Base-by-base conservation (phyloP, 64 coral and sea anemone species). In the Dendrophyllia cribrosa region DNA sequence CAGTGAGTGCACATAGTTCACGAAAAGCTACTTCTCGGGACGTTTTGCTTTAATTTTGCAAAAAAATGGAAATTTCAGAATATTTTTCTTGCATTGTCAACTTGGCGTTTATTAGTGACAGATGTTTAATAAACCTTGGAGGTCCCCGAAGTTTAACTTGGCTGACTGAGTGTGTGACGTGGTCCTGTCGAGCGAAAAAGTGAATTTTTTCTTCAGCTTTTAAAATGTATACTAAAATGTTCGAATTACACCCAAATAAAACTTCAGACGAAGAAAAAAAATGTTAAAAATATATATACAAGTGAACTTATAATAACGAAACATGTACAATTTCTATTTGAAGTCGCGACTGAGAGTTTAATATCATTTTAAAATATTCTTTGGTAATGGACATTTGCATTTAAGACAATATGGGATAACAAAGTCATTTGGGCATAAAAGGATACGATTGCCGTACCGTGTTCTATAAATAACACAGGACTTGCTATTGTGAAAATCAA, bases 1-100 rank as follows among this genome's bases (percentile, higher is more conserved):
- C 34, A 34, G 34, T 34, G 34, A 34, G 34, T 34, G 34, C 12
- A 83, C 60, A 11, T 9, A n/a, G 60, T 49, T 23, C 59, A 82
- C 34, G 58, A 43, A 82, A 62, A 43, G 5, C 34, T 46, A 2
- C 25, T 64, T 34, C 15, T 84, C 80, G 61, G 62, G 45, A 84
- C 80, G 80, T 11, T 68, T 84, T 66, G 46, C 61, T 49, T 84
- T n/a, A 4, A 75, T 49, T 49, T 50, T 75, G 72, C 53, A 19
- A 75, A 84, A 84, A 84, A 11, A 84, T 84, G 46, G 20, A 84
- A 84, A 67, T 84, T 82, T 63, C 7, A 13, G 58, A 68, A 62
- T 21, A 67, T 68, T 45, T 84, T 51, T 43, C 46, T 16, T 84
- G 61, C 62, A 50, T 66, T 84, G 61, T 84, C 24, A 84, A 51